These are phyloP conservation scores for Torymus tubicola DNA, from an alignment of 2,888 invertebrate species.

Conservation along the genomic window DNA sequence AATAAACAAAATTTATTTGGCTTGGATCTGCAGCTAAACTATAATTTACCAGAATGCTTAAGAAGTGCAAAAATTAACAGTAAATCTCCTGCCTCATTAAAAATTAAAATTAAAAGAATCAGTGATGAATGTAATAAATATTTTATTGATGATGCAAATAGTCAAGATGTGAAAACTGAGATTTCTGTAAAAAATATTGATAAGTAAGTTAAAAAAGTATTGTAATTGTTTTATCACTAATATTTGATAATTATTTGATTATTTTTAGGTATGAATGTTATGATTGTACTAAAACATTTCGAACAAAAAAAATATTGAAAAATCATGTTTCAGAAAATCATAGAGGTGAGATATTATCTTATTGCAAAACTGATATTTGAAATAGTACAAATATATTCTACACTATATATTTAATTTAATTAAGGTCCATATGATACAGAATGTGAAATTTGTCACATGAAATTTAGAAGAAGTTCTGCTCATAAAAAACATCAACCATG, in stretches of 20 bases:
- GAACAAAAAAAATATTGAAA: slow-evolving; percentile 49
- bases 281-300: slow-evolving; percentile 48
- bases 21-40: slow-evolving; percentile 35
- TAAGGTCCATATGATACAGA: slow-evolving; percentile 54
- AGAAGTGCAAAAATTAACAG: background rate
- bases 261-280: slow-evolving; percentile 51
- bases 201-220: slow-evolving; percentile 23
- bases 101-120: slow-evolving; percentile 54
- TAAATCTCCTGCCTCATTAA: slow-evolving; percentile 35
- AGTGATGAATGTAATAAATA: slow-evolving; percentile 49
- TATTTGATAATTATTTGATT: slow-evolving; percentile 24
- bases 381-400: background rate
- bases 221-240: slow-evolving; percentile 5
- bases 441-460: slow-evolving; percentile 56
- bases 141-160: slow-evolving; percentile 38
- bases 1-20: slow-evolving; percentile 40
- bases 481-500: slow-evolving; percentile 51
- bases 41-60: slow-evolving; percentile 13
- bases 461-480: slow-evolving; percentile 54
- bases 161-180: slow-evolving; percentile 3
- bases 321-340: slow-evolving; percentile 54
- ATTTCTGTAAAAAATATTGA: slow-evolving; percentile 33
- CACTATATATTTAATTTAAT: slow-evolving; percentile 1
- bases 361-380: slow-evolving; percentile 1
- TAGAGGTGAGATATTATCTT: slow-evolving; percentile 45